phyloP scores from a whole-genome alignment of 2,797 vertebrate species.

The Peromyscus eremicus region DNA sequence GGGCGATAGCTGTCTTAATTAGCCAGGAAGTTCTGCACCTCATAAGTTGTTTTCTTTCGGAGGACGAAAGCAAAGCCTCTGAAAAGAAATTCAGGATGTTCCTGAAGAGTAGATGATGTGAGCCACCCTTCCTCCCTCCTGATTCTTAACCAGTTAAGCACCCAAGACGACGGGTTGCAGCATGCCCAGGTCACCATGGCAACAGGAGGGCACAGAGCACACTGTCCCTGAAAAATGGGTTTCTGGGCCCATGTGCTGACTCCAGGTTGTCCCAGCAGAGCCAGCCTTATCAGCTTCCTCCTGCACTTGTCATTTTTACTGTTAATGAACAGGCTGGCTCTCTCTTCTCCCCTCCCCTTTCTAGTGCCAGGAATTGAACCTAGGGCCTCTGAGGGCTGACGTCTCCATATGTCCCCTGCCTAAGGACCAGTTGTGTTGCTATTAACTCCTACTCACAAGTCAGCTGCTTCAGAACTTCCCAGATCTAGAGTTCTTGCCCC shows the following conservation, averaged over 20 bases:
- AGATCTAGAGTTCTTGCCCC: accelerated
- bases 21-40: neutral
- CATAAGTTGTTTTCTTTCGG: conserved; percentile 18
- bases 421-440: neutral
- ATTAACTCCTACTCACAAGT: neutral
- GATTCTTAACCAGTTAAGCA: neutral
- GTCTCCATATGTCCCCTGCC: accelerated
- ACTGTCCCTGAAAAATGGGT: neutral
- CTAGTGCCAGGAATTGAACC: neutral
- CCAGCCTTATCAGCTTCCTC: accelerated
- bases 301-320: too few relatives aligned
- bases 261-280: neutral
- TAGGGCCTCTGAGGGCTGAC: neutral
- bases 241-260: neutral
- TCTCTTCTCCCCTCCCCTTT: neutral
- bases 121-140: neutral
- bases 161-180: neutral
- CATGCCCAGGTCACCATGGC: neutral
- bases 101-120: neutral
- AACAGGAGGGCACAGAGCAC: neutral
- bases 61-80: neutral
- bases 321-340: too few relatives aligned
- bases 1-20: neutral
- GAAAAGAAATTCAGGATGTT: neutral
- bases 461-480: neutral